These are phyloP conservation scores for Equus quagga DNA, from an alignment of 2,113 vertebrate species.

Conservation along the genomic window DNA sequence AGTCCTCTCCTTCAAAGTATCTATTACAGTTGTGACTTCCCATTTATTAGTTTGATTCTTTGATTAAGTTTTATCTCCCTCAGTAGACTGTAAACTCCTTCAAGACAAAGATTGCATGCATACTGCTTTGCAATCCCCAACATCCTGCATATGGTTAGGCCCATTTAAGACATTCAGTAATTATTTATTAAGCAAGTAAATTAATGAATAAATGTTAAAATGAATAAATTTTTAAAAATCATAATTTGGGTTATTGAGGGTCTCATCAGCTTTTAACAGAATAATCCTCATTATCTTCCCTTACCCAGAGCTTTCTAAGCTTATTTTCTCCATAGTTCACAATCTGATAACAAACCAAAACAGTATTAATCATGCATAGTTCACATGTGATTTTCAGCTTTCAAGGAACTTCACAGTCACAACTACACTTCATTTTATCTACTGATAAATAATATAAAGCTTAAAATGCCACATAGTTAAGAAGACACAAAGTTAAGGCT, in stretches of 20 bases:
- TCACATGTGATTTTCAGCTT: not conserved
- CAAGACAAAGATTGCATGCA: not conserved
- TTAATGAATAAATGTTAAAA: not conserved
- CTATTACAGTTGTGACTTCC: not conserved
- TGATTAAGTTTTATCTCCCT: not conserved
- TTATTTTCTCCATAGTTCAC: not conserved
- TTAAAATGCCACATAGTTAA: not conserved
- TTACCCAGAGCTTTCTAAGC: not conserved
- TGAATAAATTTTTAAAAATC: not conserved
- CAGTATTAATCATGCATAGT: not conserved
- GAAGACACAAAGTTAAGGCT: not conserved
- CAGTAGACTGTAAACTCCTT: not conserved
- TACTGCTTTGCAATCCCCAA: not conserved
- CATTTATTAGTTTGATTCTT: not conserved
- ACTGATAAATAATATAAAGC: not conserved
- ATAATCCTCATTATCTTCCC: not conserved
- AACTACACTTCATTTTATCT: not conserved
- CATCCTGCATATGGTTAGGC: not conserved
- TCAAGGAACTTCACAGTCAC: not conserved
- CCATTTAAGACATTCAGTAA: not conserved
- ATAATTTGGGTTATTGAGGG: not conserved
- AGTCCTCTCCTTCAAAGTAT: not conserved
- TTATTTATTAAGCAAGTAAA: conserved; percentile 30
- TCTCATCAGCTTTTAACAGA: not conserved
- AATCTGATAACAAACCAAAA: not conserved